phyloP scores from a whole-genome alignment of 2,113 vertebrate species.

The Pogona vitticeps region DNA sequence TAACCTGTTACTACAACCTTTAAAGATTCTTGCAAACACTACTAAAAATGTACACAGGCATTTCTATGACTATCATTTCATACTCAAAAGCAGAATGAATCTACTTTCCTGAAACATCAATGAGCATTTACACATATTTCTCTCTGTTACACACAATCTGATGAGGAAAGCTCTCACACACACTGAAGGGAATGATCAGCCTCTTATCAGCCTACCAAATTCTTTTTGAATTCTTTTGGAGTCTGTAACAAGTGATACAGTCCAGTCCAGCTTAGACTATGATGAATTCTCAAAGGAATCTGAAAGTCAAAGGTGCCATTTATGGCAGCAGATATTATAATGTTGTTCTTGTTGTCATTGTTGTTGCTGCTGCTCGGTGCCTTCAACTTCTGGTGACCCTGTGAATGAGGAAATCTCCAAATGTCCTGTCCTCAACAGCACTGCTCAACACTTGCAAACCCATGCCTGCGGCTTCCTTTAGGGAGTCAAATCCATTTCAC shows the following conservation, averaged over 20 bases:
- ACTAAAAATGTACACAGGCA: no score
- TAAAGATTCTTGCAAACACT: no score
- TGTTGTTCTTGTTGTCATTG: no score
- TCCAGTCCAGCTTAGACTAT: background rate
- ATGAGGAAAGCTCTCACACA: background rate
- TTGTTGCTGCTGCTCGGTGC: no score
- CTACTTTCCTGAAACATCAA: background rate
- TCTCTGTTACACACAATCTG: background rate
- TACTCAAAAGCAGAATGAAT: background rate
- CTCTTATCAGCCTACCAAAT: slow-evolving; percentile 16
- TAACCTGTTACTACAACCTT: no score
- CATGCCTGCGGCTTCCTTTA: no score
- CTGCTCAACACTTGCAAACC: no score
- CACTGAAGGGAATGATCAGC: background rate
- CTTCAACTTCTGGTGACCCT: no score
- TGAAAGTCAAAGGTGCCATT: slow-evolving; percentile 5
- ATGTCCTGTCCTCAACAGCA: no score
- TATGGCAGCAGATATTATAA: slow-evolving; percentile 1
- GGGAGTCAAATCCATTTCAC: no score
- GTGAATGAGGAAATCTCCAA: no score
- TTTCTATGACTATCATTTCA: no score
- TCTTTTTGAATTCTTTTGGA: slow-evolving; percentile 7
- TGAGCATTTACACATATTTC: background rate
- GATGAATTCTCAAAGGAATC: slow-evolving; percentile 31
- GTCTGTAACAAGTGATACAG: background rate